phyloP scores from a whole-genome alignment of 2,113 vertebrate species.

The Callochromis pleurospilus region DNA sequence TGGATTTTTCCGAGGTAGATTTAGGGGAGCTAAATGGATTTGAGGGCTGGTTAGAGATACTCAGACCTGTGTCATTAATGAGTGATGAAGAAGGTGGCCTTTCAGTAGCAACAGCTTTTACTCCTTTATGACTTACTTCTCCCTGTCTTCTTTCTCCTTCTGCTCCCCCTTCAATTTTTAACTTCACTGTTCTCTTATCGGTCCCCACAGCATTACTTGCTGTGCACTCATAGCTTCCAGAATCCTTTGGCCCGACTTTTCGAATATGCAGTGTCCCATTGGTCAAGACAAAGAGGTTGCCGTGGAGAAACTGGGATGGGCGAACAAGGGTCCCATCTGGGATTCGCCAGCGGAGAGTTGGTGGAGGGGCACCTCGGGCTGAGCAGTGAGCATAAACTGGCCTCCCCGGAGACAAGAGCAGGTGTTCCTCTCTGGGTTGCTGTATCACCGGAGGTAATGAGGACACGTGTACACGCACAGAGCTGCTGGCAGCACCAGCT shows the following conservation, averaged over 20 bases:
- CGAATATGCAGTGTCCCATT: constrained; percentile 90
- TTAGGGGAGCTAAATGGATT: constrained; percentile 10
- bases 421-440: constrained; percentile 76
- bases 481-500: constrained; percentile 82
- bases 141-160: constrained; percentile 3
- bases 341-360: constrained; percentile 83
- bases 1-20: neutral
- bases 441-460: constrained; percentile 84
- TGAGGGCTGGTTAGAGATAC: neutral
- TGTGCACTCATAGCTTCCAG: constrained; percentile 84
- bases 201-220: constrained; percentile 82
- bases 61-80: neutral
- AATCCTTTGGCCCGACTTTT: constrained; percentile 68
- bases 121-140: neutral
- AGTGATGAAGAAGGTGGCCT: neutral
- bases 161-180: constrained; percentile 60
- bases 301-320: constrained; percentile 85
- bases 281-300: constrained; percentile 88
- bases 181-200: constrained; percentile 71
- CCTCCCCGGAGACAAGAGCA: constrained; percentile 72
- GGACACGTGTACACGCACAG: constrained; percentile 83
- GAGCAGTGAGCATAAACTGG: constrained; percentile 81
- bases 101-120: neutral
- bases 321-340: constrained; percentile 78
- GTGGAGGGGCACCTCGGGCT: constrained; percentile 79